A percentile compares a stretch with the other conserved stretches of the same genome.
phyloP scores from a whole-genome alignment of 2,888 invertebrate genomes.

The Melanophora roralis region DNA sequence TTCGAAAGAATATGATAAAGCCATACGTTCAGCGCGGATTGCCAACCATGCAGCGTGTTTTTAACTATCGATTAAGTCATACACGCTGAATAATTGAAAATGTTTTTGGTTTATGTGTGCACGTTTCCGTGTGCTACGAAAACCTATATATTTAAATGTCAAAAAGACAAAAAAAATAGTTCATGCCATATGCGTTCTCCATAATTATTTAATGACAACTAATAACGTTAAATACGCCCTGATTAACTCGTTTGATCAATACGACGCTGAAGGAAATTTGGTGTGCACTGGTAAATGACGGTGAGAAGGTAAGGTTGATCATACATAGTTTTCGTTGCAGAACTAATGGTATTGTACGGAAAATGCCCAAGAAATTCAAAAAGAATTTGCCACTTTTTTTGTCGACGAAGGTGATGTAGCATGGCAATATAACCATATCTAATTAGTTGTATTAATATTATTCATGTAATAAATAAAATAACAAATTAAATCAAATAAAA shows the following conservation, averaged over 20 bases:
- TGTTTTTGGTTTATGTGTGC: background rate
- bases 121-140: no score
- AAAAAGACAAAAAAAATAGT: no score
- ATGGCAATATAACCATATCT: constrained; percentile 1
- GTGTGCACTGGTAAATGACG: background rate
- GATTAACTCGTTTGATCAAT: background rate
- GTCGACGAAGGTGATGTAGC: constrained; percentile 1
- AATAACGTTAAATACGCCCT: constrained; percentile 10
- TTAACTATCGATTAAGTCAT: background rate
- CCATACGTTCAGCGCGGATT: constrained; percentile 10
- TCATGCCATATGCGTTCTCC: background rate
- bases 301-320: no score
- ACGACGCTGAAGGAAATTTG: background rate
- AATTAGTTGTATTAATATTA: no score
- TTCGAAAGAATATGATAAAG: background rate
- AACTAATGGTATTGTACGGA: background rate
- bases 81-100: background rate
- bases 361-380: constrained; percentile 7
- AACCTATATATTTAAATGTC: no score
- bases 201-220: background rate
- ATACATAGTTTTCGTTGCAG: background rate
- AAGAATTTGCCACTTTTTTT: constrained; percentile 2
- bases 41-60: background rate
- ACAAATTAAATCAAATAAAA: no score
- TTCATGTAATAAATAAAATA: no score